Conservation (phyloP, 2,113 vertebrate species). For the Naja naja region DNA sequence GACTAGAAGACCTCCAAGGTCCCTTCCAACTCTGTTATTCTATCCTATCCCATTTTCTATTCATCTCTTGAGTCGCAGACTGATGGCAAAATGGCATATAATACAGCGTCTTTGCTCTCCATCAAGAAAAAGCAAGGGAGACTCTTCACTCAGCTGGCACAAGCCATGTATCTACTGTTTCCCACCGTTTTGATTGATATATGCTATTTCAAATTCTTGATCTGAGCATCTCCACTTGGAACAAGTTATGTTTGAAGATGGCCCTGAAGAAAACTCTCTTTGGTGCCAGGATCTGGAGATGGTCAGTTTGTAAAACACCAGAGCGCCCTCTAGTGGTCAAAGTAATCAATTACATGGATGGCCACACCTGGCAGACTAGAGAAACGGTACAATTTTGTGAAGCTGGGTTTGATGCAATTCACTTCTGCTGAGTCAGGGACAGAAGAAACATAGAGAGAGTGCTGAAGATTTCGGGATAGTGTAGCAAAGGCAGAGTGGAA, state of each 20-base stretch:
- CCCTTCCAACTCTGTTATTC: too few species aligned
- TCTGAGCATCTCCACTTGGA: not conserved
- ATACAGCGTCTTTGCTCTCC: not conserved
- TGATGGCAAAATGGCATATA: not conserved
- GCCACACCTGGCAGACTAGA: not conserved
- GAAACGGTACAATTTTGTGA: not conserved
- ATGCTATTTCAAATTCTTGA: not conserved
- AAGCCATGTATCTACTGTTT: not conserved
- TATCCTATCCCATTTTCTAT: too few species aligned
- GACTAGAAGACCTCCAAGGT: too few species aligned
- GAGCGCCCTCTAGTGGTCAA: not conserved
- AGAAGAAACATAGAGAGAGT: not conserved
- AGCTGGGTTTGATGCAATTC: not conserved
- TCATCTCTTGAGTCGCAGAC: not conserved
- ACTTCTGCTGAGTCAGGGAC: not conserved
- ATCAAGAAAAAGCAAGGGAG: not conserved
- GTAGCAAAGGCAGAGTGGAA: not conserved
- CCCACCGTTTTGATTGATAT: not conserved
- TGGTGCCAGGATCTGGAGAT: not conserved
- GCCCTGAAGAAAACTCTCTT: not conserved
- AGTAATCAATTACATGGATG: not conserved
- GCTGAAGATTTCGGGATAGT: not conserved
- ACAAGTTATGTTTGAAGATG: not conserved
- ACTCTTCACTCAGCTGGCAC: not conserved
- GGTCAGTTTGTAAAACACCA: not conserved